Evolutionary conservation across 2,888 invertebrate species (phyloP).

Genomic region (Sphinx pinastri): DNA sequence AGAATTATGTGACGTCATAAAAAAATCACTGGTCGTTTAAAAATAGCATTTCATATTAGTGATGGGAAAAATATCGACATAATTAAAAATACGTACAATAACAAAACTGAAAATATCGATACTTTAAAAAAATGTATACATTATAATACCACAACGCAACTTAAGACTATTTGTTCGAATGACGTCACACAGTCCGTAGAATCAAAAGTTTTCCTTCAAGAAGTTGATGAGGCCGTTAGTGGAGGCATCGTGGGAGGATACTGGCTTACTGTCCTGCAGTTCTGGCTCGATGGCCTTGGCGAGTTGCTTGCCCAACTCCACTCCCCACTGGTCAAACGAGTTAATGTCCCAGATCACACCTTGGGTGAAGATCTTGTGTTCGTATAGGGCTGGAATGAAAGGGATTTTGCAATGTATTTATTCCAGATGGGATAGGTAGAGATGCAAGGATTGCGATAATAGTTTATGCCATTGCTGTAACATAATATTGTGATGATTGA

Average conservation of each 20-base stretch:
- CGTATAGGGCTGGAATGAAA: slow-evolving; percentile 92
- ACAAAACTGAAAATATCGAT: neutral
- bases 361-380: slow-evolving; percentile 99
- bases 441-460: too few relatives aligned
- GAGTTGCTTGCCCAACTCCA: slow-evolving; percentile 98
- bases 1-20: neutral
- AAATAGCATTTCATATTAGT: neutral
- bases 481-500: too few relatives aligned
- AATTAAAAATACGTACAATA: neutral
- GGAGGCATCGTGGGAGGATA: slow-evolving; percentile 94
- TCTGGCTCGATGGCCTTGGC: slow-evolving; percentile 99
- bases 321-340: slow-evolving; percentile 99
- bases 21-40: neutral
- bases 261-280: slow-evolving; percentile 86
- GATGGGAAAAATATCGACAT: slow-evolving; percentile 13
- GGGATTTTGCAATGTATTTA: neutral
- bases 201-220: slow-evolving; percentile 87
- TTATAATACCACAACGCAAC: neutral
- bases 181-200: neutral
- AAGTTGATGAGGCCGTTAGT: slow-evolving; percentile 99
- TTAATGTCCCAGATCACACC: slow-evolving; percentile 99
- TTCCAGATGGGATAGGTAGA: too few relatives aligned
- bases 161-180: neutral
- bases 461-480: too few relatives aligned
- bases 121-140: neutral